Evolutionary conservation across 2,888 invertebrate species (phyloP), one percentile per base, ranked within the genome.

Genomic region (Caenorhabditis japonica): DNA sequence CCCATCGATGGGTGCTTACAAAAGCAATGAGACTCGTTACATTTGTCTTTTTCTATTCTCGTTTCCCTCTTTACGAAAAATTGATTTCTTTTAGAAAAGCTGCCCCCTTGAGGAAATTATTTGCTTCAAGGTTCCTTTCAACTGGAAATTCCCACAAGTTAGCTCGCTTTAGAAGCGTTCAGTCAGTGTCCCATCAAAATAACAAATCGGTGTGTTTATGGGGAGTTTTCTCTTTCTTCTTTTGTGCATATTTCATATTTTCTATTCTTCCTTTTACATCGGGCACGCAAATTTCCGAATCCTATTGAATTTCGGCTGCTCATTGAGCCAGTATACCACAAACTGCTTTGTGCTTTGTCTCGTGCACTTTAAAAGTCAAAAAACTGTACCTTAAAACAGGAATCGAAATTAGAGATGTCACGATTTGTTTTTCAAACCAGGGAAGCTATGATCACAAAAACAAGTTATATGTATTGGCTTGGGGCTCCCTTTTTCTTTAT

Each of bases 291-390:
- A 56, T 46, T 51, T 66, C 56, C 56, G 66, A 34, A 41, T 49
- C 55, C 41, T 66, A 49, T 66, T 56, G 30, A 51, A 51, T 66
- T 66, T 62, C 61, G 53, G 27, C 21, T 36, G 15, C 51, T 8
- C 25, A 12, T 30, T 30, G 30, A 30, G 10, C 30, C 30, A 7
- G 30, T 30, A 30, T 30, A 30, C 5, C 7, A 30, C 10, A 5
- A 30, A n/a, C n/a, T n/a, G n/a, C n/a, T n/a, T n/a, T n/a, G 30
- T 30, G 7, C 5, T 30, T 7, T 30, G 5, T 30, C 10, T 30
- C 10, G 30, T 30, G 30, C 10, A 10, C 30, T 30, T 10, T 30
- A 5, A 30, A 30, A 30, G 30, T 30, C 10, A 5, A 30, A 30
- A 10, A n/a, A n/a, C n/a, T n/a, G n/a, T n/a, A n/a, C n/a, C n/a